Conservation (phyloP, 1,140 invertebrate genomes). For the Ephestia elutella region DNA sequence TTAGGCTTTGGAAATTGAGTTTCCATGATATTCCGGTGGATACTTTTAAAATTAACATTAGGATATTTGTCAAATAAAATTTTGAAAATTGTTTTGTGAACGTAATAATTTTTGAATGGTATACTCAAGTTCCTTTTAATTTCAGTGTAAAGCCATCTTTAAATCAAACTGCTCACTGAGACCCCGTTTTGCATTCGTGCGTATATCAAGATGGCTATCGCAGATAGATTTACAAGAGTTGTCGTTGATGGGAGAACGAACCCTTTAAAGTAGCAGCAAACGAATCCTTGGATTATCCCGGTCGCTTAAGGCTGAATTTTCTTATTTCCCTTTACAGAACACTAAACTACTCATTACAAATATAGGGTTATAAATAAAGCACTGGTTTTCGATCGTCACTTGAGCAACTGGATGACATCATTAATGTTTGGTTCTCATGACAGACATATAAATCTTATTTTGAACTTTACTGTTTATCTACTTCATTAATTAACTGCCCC, state of each 20-base stretch:
- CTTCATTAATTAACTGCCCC: too few species aligned
- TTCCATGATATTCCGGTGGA: too few species aligned
- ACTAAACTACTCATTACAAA: constrained; percentile 19
- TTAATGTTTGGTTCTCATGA: constrained; percentile 8
- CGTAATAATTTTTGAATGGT: too few species aligned
- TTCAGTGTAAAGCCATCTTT: constrained; percentile 36
- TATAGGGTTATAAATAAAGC: constrained; percentile 17
- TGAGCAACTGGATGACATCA: constrained; percentile 19
- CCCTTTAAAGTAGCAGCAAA: constrained; percentile 47
- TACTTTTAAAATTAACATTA: too few species aligned
- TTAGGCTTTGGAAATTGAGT: too few species aligned
- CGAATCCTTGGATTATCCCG: constrained; percentile 59
- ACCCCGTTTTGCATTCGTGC: constrained; percentile 68
- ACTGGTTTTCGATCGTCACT: constrained; percentile 12
- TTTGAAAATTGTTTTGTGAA: too few species aligned
- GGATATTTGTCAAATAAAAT: too few species aligned
- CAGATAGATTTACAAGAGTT: constrained; percentile 70
- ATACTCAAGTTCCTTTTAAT: background rate
- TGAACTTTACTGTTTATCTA: too few species aligned
- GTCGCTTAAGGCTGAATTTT: constrained; percentile 34
- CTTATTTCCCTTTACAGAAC: constrained; percentile 6
- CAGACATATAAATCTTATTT: too few species aligned
- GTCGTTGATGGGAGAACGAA: constrained; percentile 48
- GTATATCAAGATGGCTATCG: constrained; percentile 70
- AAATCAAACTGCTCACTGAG: constrained; percentile 52